Base-by-base conservation (phyloP, 2,113 vertebrate species). In the Danionella cerebrum region DNA sequence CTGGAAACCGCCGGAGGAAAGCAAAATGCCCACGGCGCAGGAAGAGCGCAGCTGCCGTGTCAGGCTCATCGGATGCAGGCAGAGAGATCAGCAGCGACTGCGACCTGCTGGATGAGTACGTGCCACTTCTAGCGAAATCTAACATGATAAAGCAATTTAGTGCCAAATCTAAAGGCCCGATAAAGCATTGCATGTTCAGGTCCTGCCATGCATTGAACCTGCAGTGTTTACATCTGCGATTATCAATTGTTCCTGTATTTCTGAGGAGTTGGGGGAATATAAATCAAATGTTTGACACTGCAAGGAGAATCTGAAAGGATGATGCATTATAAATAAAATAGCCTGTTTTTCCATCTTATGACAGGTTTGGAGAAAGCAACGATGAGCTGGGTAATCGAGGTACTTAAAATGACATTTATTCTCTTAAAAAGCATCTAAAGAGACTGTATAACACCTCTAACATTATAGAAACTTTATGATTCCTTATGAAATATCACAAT, bases 1-100 rank as follows among this genome's bases (percentile, higher is more conserved):
- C 65, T 0, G 73, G 76, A 9, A 69, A 65, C 27, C 86, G 84
- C 59, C 76, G 86, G 70, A 85, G 84, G 81, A 90, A 86, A 81
- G 81, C 85, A 65, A 76, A 79, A 27, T 83, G 76, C 72, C 82
- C 84, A 29, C 80, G 78, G 63, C 80, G 87, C 57, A 87, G 77
- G 79, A 89, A 80, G 72, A 74, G 24, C 21, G 44, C 74, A 2
- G 81, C 81, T 22, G 35, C 69, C 19, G 35, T 71, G 29, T 72
- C 59, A 11, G 71, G 67, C 65, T 59, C 45, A 13, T 55, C 42
- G 5, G 83, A 84, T 31, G 35, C 77, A 41, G 78, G 39, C 66
- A 83, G 72, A 48, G 79, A 76, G 29, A 47, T 59, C 25, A 70
- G 68, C 71, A 80, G 63, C 77, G 82, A 79, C 69, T 73, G 59